A percentile compares a stretch with the other conserved stretches of the same genome.
These are phyloP conservation scores for Heliconius himera DNA, from an alignment of 1,140 invertebrate species.

Conservation along the genomic window DNA sequence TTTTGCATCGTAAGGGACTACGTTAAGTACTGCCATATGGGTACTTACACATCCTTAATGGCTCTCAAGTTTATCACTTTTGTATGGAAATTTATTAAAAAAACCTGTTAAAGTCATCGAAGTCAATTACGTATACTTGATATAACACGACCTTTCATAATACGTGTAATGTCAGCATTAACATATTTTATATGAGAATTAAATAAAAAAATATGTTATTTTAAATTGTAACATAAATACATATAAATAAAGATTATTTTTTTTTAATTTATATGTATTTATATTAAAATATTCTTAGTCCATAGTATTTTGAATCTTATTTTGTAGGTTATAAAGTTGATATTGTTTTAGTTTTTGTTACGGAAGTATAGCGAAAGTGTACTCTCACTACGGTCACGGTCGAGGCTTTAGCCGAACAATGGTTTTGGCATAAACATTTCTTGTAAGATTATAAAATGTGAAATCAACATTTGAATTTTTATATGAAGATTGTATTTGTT, in stretches of 20 bases:
- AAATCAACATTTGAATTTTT: constrained; percentile 14
- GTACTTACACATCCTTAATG: neutral
- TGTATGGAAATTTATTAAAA: neutral
- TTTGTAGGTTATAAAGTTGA: constrained; percentile 22
- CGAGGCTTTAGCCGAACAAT: constrained; percentile 43
- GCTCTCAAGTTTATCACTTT: neutral
- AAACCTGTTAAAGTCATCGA: neutral
- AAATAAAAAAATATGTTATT: neutral
- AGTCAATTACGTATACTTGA: neutral
- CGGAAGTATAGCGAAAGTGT: constrained; percentile 41
- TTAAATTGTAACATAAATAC: neutral
- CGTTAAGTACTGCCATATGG: neutral
- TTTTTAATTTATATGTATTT: neutral
- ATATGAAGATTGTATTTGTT: neutral
- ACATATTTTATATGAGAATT: neutral
- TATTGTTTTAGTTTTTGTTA: constrained; percentile 28
- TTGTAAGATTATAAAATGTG: constrained; percentile 17
- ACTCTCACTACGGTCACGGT: constrained; percentile 53
- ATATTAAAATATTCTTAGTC: neutral
- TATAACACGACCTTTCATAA: neutral
- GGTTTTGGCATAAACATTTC: constrained; percentile 33
- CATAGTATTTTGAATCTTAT: constrained; percentile 10
- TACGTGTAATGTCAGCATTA: neutral
- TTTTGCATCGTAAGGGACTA: neutral
- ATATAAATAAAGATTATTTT: neutral